Percentiles rank a stretch among this genome's conserved stretches.
Evolutionary conservation across 1,140 invertebrate genomes (phyloP).

Genomic region (Drosophila ercepeae): DNA sequence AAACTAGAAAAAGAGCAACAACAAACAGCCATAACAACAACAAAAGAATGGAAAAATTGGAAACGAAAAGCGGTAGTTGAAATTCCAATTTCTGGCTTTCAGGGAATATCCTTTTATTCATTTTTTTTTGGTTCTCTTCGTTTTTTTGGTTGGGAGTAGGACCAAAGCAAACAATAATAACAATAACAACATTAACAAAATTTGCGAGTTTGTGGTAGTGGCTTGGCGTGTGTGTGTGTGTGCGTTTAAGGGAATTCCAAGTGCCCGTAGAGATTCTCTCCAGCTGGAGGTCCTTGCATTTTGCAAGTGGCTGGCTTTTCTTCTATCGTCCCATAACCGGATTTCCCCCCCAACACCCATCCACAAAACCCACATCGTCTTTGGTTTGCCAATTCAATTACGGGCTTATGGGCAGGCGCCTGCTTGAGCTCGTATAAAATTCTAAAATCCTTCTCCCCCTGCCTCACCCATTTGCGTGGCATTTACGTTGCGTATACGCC

Average conservation of each 20-base stretch:
- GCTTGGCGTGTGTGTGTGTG: not conserved
- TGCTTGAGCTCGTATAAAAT: conserved; percentile 30
- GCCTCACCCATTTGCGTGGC: conserved; percentile 18
- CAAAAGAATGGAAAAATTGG: conserved; percentile 3
- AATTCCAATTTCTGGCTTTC: conserved; percentile 42
- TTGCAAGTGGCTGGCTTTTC: conserved; percentile 22
- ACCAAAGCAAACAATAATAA: conserved; percentile 15
- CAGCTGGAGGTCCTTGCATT: conserved; percentile 1
- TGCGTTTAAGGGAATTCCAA: conserved; percentile 9
- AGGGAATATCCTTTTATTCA: not conserved
- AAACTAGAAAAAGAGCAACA: conserved; percentile 35
- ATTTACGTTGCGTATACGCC: conserved; percentile 49
- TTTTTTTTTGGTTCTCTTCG: not conserved
- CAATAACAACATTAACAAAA: conserved; percentile 37
- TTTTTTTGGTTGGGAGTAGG: not conserved
- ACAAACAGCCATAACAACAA: conserved; percentile 31
- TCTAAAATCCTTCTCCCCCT: conserved; percentile 22
- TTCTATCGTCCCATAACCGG: not conserved
- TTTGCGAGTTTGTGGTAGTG: conserved; percentile 2
- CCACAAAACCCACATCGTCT: conserved; percentile 27
- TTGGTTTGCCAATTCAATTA: conserved; percentile 64
- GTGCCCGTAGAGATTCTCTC: not conserved
- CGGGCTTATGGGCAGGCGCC: conserved; percentile 30
- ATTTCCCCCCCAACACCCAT: conserved; percentile 12
- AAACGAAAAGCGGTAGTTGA: conserved; percentile 36